A percentile compares a stretch with the other conserved stretches of the same genome.
phyloP scores from a whole-genome alignment of 2,888 invertebrate genomes.

The Hyles lineata region DNA sequence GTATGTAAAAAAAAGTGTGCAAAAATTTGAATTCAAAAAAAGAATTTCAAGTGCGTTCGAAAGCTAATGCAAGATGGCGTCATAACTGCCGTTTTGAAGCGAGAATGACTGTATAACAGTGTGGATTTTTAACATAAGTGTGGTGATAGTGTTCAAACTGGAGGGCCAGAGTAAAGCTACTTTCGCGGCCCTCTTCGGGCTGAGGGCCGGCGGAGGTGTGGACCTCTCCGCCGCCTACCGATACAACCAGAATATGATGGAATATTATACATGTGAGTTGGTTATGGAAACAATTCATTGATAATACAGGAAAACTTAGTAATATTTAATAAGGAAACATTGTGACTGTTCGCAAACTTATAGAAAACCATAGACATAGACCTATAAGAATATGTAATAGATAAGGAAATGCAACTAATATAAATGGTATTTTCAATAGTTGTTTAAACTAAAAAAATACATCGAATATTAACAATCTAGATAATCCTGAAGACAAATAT shows the following conservation, averaged over 20 bases:
- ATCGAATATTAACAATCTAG: too few species aligned
- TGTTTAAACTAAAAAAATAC: too few species aligned
- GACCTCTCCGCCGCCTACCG: constrained; percentile 97
- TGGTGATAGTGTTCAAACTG: constrained; percentile 81
- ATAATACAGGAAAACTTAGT: background rate
- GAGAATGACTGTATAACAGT: background rate
- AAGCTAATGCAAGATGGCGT: constrained; percentile 23
- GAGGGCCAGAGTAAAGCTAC: constrained; percentile 87
- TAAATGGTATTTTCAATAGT: too few species aligned
- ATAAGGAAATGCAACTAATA: too few species aligned
- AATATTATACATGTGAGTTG: constrained; percentile 97
- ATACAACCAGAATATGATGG: constrained; percentile 99
- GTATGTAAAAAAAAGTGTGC: background rate
- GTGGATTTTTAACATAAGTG: constrained; percentile 33
- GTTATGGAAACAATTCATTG: background rate
- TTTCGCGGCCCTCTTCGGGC: constrained; percentile 87
- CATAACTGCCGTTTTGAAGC: background rate
- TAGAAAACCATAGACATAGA: too few species aligned
- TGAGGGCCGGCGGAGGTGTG: constrained; percentile 89
- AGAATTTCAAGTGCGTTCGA: background rate
- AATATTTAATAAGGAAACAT: too few species aligned
- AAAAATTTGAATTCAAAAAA: background rate
- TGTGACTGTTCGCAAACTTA: too few species aligned
- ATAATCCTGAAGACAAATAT: too few species aligned
- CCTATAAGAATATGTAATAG: too few species aligned